Evolutionary conservation across 2,797 vertebrate species (phyloP).

Genomic region (Alauda arvensis): DNA sequence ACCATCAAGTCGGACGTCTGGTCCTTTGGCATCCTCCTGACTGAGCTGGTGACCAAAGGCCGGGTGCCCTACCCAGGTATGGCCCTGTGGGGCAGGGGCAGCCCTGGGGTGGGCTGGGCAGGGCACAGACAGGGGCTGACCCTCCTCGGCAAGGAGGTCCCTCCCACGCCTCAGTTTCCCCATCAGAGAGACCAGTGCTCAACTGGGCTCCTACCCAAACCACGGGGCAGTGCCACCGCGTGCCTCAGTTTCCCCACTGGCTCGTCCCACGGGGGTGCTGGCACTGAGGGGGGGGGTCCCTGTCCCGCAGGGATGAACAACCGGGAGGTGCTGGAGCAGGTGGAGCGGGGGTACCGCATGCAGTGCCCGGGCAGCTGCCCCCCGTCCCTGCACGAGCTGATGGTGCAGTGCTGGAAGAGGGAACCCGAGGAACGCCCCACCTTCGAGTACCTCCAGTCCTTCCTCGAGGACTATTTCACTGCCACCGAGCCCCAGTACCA

Average conservation of each 20-base stretch:
- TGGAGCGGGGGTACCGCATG: conserved; percentile 94
- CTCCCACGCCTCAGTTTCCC: background rate
- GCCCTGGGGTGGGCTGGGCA: background rate
- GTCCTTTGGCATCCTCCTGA: conserved; percentile 95
- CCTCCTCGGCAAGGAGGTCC: background rate
- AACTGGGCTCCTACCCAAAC: background rate
- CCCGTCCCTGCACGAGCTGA: conserved; percentile 87
- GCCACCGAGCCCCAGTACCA: conserved; percentile 98
- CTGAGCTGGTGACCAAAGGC: conserved; percentile 94
- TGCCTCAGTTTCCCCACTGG: background rate
- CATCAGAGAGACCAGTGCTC: background rate
- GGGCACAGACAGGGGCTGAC: background rate
- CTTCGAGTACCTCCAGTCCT: conserved; percentile 96
- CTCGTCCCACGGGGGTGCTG: accelerated
- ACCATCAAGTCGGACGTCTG: conserved; percentile 97
- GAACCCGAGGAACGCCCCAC: conserved; percentile 94
- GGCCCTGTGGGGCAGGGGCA: background rate
- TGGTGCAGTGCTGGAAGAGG: conserved; percentile 93
- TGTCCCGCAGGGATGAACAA: conserved; percentile 88
- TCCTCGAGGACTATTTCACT: conserved; percentile 97
- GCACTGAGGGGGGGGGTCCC: background rate
- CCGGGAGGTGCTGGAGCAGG: conserved; percentile 94
- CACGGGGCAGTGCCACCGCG: accelerated
- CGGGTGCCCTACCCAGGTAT: conserved; percentile 94
- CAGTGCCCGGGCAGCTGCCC: conserved; percentile 84